Conservation (phyloP, 1,140 invertebrate species). For the Tribolium madens region DNA sequence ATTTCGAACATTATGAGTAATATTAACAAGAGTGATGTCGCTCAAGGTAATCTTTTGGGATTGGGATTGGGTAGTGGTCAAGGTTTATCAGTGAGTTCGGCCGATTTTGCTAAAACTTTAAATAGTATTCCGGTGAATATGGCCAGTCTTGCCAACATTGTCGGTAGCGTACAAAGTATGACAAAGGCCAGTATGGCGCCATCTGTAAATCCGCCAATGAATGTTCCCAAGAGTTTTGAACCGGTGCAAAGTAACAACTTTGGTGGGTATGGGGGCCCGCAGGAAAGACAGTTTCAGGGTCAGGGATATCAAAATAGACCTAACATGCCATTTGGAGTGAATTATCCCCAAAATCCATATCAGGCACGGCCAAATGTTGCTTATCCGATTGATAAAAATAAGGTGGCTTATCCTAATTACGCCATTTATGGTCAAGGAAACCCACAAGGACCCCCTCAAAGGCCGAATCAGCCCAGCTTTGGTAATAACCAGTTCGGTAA, state of each 20-base stretch:
- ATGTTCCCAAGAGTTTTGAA: background rate
- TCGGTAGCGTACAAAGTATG: constrained; percentile 53
- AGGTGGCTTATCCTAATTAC: constrained; percentile 11
- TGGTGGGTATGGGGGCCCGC: background rate
- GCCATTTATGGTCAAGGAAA: constrained; percentile 1
- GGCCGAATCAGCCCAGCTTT: background rate
- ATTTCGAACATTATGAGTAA: constrained; percentile 75
- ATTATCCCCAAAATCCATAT: constrained; percentile 14
- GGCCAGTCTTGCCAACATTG: constrained; percentile 57
- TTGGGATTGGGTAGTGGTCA: background rate
- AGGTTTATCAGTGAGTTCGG: constrained; percentile 16
- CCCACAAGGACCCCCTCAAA: background rate
- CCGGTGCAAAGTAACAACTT: background rate
- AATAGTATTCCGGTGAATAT: constrained; percentile 53
- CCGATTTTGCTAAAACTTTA: constrained; percentile 52
- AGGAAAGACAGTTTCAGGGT: background rate
- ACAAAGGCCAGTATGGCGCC: background rate
- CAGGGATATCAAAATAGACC: background rate
- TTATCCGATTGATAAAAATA: constrained; percentile 6
- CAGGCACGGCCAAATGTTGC: background rate
- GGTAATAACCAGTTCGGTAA: constrained; percentile 2
- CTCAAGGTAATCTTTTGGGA: constrained; percentile 14
- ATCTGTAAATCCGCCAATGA: background rate
- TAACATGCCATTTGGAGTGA: background rate
- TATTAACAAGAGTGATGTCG: constrained; percentile 37